Conservation (phyloP, 2,888 invertebrate species). For the Drosophila paramelanica region DNA sequence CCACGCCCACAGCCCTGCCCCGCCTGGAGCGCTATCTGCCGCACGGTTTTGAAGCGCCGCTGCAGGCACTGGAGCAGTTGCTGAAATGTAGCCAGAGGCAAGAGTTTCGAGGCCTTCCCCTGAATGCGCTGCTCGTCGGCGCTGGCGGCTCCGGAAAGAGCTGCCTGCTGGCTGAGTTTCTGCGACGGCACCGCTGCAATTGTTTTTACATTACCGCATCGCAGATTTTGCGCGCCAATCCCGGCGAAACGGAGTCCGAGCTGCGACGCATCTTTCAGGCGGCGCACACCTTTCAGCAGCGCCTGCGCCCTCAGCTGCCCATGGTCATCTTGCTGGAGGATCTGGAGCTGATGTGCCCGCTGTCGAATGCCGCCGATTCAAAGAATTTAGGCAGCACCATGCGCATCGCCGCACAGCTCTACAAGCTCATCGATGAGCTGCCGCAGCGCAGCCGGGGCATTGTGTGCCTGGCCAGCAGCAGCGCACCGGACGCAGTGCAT, state of each 20-base stretch:
- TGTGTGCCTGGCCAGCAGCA: constrained; percentile 86
- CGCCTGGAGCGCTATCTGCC: constrained; percentile 23
- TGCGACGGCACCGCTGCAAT: constrained; percentile 85
- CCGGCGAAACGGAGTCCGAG: constrained; percentile 86
- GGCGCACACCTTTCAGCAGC: constrained; percentile 79
- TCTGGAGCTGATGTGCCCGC: constrained; percentile 85
- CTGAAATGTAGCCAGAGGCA: constrained; percentile 30
- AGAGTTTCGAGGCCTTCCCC: constrained; percentile 39
- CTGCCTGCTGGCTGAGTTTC: constrained; percentile 85
- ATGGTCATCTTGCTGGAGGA: constrained; percentile 85
- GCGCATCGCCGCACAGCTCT: constrained; percentile 85
- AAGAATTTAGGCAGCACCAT: constrained; percentile 81
- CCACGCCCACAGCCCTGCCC: constrained; percentile 2
- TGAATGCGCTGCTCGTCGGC: constrained; percentile 84
- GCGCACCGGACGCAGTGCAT: constrained; percentile 85
- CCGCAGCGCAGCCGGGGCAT: constrained; percentile 78
- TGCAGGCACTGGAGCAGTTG: constrained; percentile 70
- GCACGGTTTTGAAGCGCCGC: constrained; percentile 68
- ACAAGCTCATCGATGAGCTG: constrained; percentile 86
- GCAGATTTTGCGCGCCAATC: constrained; percentile 85
- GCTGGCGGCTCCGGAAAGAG: constrained; percentile 88
- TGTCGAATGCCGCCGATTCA: constrained; percentile 52
- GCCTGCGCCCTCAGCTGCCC: constrained; percentile 73
- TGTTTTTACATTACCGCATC: constrained; percentile 85
- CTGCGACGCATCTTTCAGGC: constrained; percentile 85